A percentile compares a stretch with the other conserved stretches of the same genome.
phyloP scores from a whole-genome alignment of 1,140 invertebrate species.

The Nasonia longicornis region DNA sequence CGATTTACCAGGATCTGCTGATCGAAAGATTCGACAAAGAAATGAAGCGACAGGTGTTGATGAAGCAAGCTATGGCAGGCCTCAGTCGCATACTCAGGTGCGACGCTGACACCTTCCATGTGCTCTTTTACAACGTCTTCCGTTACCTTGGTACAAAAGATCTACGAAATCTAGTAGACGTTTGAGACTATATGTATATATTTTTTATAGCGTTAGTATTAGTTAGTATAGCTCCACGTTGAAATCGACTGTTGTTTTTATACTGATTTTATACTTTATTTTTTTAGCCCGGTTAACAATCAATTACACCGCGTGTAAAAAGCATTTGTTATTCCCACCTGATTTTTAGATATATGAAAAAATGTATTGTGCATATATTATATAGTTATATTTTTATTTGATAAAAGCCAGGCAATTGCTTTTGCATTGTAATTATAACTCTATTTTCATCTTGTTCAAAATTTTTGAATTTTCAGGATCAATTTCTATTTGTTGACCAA shows the following conservation, averaged over 20 bases:
- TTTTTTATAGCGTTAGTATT: not conserved
- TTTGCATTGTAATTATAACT: no score
- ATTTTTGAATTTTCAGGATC: not conserved
- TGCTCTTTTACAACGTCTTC: constrained; percentile 30
- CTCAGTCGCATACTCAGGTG: constrained; percentile 13
- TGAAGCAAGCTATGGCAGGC: constrained; percentile 18
- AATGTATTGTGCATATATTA: not conserved
- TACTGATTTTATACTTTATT: constrained; percentile 4
- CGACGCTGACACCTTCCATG: constrained; percentile 17
- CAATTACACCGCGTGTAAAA: not conserved
- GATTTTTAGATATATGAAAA: not conserved
- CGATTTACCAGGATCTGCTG: constrained; percentile 7
- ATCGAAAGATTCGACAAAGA: not conserved
- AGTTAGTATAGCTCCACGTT: not conserved
- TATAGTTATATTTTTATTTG: no score
- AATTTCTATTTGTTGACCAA: not conserved
- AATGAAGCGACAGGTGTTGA: constrained; percentile 1
- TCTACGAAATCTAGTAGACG: constrained; percentile 11
- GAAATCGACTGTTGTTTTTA: not conserved
- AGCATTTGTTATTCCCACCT: not conserved
- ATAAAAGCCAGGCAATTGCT: no score
- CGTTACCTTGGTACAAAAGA: constrained; percentile 9
- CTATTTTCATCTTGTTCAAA: not conserved
- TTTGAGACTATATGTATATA: constrained; percentile 22
- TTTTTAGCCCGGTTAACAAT: not conserved